Base-by-base conservation (phyloP, 92 coral and sea anemone genomes). In the Epizoanthus scotinus region DNA sequence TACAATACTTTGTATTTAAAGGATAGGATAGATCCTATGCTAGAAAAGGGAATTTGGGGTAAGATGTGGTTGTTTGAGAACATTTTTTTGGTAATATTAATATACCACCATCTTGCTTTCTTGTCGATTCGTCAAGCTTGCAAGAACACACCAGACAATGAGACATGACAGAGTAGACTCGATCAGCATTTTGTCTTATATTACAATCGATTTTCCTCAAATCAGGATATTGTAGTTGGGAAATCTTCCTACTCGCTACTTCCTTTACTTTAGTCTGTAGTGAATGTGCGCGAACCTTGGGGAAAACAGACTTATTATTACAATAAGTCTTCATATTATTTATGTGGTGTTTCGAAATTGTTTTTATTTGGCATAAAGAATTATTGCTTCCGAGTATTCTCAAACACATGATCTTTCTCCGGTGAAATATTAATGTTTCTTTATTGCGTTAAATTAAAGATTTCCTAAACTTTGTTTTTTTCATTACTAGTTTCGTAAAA, bases 311-410 rank as follows among this genome's bases (percentile, higher is more conserved):
- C 7, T 44, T 44, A 44, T 5, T 44, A 44, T 42, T 5, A 42
- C 49, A 42, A 8, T 42, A 42, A 7, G 21, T 5, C 19, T 47
- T 12, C 29, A 20, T 36, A 18, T 17, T 55, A 29, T 73, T 73
- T 53, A 29, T 28, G 52, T 47, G 50, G 65, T 28, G 22, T 31
- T 70, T 50, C 64, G 10, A 13, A 47, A 47, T 47, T 47, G 31
- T 57, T 58, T 31, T 38, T 59, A 54, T 75, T 24, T 59, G 15
- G 61, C 15, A n/a, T 29, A 59, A 75, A 21, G 14, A 15, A 10
- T 57, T 22, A 75, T 59, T 21, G 27, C 63, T 54, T 12, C 42
- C 61, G 81, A 75, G 47, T 63, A 63, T 49, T 75, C 67, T 59
- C 81, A 36, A 47, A 17, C 60, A 25, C 44, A 58, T 12, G 63